Evolutionary conservation across 2,113 vertebrate species (phyloP), one percentile per base, ranked within the genome.

Genomic region (Marmota monax): DNA sequence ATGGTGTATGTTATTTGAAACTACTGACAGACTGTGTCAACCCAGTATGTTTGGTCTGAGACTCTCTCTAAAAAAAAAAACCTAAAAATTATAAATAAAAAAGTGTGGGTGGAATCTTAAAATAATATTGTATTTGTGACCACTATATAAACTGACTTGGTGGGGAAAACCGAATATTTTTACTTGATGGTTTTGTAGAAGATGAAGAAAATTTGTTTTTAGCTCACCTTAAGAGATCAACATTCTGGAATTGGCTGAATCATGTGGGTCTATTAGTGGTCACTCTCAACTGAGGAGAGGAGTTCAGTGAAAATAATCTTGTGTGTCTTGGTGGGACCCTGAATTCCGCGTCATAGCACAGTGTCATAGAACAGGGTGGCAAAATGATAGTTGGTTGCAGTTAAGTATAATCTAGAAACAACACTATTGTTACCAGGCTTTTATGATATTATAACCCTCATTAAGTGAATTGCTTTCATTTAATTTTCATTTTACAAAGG

Each of bases 51-150:
- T 25, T 51, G 69, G 20, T 56, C 74, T 34, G 13, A 53, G 29
- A 65, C 2, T n/a, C 23, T 77, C 23, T 51, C 84, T 70, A 87
- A 93, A 84, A n/a, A 16, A 18, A 58, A 58, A 58, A 22, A 7
- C 20, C 56, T 58, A 83, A 78, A 80, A 76, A 78, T 80, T 88
- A 88, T 78, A 90, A 94, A 92, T 73, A 48, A 67, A 93, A 56
- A 79, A 95, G 37, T 10, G 79, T 96, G 69, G 63, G 74, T 87
- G 29, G 34, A 89, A 78, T 86, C 91, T 73, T 96, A 88, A 96
- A 96, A 94, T 82, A 96, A 82, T 72, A 56, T 56, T 90, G 5
- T 86, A 34, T 92, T 90, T 94, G 37, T 93, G 63, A 58, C 91
- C 74, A 84, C 73, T 74, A 34, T 89, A 37, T 63, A 90, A 90